Evolutionary conservation across 2,113 vertebrate species (phyloP).

Genomic region (Paramormyrops kingsleyae): DNA sequence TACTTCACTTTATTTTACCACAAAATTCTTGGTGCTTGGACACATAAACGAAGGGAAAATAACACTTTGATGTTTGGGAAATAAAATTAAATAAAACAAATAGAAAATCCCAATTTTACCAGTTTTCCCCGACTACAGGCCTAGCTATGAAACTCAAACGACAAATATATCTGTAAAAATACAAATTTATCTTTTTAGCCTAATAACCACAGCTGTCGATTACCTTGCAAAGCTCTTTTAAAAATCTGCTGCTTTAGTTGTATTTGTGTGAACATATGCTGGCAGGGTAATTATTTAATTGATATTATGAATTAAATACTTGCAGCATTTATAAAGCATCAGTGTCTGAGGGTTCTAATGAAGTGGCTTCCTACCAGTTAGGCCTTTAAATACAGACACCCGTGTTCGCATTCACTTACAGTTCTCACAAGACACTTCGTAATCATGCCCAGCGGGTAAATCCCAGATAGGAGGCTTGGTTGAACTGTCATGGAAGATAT

Average conservation of each 20-base stretch:
- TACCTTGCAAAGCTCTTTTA: neutral
- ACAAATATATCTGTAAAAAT: neutral
- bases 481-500: neutral
- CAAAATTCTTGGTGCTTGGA: neutral
- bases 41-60: neutral
- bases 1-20: neutral
- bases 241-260: neutral
- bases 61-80: neutral
- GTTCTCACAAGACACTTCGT: neutral
- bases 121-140: neutral
- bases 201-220: neutral
- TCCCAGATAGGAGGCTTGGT: neutral
- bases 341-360: neutral
- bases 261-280: neutral
- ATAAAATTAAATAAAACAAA: neutral
- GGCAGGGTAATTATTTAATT: constrained; percentile 7
- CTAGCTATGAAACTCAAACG: neutral
- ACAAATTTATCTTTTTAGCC: neutral
- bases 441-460: neutral
- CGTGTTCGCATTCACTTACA: neutral
- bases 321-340: neutral
- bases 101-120: neutral
- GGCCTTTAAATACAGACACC: neutral
- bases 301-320: constrained; percentile 1
- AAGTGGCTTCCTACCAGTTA: neutral